Evolutionary conservation across 1,140 invertebrate species (phyloP), one percentile per base, ranked within the genome.

Genomic region (Drosophila simulans): DNA sequence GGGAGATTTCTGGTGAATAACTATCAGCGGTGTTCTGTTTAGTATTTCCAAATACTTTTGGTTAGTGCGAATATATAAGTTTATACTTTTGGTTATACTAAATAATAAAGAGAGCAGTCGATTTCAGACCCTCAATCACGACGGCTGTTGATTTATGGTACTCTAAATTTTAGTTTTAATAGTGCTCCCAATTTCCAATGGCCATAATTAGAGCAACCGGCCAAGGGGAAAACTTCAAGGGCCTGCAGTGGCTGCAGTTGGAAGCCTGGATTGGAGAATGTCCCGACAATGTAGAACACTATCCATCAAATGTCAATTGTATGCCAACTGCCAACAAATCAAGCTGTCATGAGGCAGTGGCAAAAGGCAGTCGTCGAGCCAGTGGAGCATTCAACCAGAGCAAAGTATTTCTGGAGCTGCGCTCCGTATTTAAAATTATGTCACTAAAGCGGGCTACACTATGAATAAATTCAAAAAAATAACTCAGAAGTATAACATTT

Each of bases 291-390:
- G 84, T 89, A 89, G 84, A 80, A 89, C 84, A 89, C 84, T 73
- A 89, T 89, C 84, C 84, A 89, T 89, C 84, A 89, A 88, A 77
- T 79, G 84, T 89, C 84, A 89, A 89, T 89, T 89, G 80, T 88
- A 79, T 78, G 84, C 80, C 84, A 84, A 84, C 84, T 89, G 84
- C 80, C 84, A 89, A 89, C 84, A 89, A 89, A 89, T 89, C 84
- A 89, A 89, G 81, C 85, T 89, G 84, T 89, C 84, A 89, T 69
- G 59, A 59, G 79, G 70, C 35, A 70, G 80, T 66, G 60, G 48
- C 62, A 51, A 58, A 60, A 78, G 80, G 63, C 59, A 74, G 80
- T 64, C 59, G 70, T 68, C 63, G 58, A 76, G 75, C 56, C 84
- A 77, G 76, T 73, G 72, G 54, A 77, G 72, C 84, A 62, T 77